Evolutionary conservation across 2,113 vertebrate genomes (phyloP), one percentile per base, ranked within the genome.

Genomic region (Channa maculata): DNA sequence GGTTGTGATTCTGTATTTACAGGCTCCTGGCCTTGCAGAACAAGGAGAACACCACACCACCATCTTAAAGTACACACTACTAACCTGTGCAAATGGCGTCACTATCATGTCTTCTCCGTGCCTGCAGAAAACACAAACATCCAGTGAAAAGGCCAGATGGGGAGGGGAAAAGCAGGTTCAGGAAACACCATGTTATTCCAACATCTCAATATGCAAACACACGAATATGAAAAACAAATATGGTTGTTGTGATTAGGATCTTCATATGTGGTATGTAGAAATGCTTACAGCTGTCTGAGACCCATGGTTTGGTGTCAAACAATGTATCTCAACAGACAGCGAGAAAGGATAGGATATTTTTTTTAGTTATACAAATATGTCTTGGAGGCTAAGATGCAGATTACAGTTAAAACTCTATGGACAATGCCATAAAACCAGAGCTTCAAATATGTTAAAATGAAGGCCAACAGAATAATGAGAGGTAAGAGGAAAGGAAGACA

Each of bases 71-170:
- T 51, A 69, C 71, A 48, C 63, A 7, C 0, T 24, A 93, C 95
- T 82, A 44, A 98, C 97, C 95, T 98, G 97, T 63, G 97, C 97
- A 53, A 99, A 98, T 0, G 97, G 97, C 0, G 97, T 99, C 77
- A 99, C 97, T 2, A 98, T 98, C 96, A 97, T 94, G 95, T 98
- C 97, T 95, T 98, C 97, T 92, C 96, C 96, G 2, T 97, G 96
- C 65, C 97, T 98, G 93, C 0, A 33, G 83, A 77, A 66, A 84
- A 7, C 65, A 71, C 37, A 81, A 34, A 53, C 8, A 63, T 49
- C 15, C 8, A 10, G 61, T 80, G 34, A 85, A 66, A 77, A 83
- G 9, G 3, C 34, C 6, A 41, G 3, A 34, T 36, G 10, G 55
- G 49, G 50, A 6, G 9, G 13, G 13, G 51, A 49, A 11, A 71